These are phyloP conservation scores for Plestiodon gilberti DNA, from an alignment of 2,113 vertebrate genomes.

Conservation along the genomic window DNA sequence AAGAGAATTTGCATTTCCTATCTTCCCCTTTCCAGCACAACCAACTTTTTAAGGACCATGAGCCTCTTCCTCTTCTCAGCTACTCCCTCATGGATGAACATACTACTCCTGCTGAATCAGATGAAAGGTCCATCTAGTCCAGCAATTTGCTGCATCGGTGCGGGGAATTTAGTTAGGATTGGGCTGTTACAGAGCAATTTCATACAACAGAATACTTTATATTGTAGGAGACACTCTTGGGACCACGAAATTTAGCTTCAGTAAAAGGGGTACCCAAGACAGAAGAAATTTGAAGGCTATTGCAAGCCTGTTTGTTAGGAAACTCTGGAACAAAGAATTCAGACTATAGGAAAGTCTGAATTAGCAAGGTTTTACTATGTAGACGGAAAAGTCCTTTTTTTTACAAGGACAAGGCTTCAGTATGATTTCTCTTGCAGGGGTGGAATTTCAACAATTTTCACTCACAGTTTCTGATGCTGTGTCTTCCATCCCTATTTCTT, in stretches of 20 bases:
- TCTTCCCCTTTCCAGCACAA: no score
- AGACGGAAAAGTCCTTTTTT: neutral
- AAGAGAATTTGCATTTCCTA: no score
- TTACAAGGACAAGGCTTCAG: neutral
- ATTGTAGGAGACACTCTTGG: neutral
- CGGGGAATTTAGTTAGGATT: no score
- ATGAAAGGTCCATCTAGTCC: no score
- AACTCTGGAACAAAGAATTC: neutral
- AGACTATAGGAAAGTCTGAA: neutral
- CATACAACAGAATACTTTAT: neutral
- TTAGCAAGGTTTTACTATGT: neutral
- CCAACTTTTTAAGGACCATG: no score
- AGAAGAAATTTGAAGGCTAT: neutral
- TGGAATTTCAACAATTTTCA: neutral
- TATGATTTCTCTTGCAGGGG: neutral
- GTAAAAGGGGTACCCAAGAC: neutral
- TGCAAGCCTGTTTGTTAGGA: no score
- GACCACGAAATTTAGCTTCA: neutral
- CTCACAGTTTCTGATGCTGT: constrained; percentile 49
- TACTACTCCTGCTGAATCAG: no score
- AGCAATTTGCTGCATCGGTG: no score
- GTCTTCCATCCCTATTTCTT: constrained; percentile 96
- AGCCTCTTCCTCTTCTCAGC: no score
- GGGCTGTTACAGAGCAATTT: no score
- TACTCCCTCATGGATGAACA: no score